phyloP scores from a whole-genome alignment of 1,140 invertebrate species.

The Vanessa tameamea region DNA sequence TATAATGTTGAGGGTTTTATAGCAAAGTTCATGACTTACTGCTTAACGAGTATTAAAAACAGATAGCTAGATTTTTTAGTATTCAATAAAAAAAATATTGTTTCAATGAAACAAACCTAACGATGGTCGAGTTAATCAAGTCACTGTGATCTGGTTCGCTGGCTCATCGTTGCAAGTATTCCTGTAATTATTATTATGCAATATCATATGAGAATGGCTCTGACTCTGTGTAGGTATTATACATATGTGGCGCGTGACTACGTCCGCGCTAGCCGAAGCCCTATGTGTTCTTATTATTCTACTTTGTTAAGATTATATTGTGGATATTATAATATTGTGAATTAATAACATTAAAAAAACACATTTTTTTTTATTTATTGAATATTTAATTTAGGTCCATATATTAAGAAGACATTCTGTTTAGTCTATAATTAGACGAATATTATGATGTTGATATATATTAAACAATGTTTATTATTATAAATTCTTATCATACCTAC shows the following conservation, averaged over 20 bases:
- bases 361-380: no score
- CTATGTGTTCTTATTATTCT: background rate
- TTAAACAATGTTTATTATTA: no score
- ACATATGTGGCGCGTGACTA: background rate
- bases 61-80: background rate
- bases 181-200: constrained; percentile 17
- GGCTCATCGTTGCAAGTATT: constrained; percentile 6
- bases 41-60: no score
- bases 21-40: no score
- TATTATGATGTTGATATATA: no score
- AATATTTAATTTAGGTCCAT: no score
- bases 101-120: background rate
- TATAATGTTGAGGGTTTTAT: no score
- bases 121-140: background rate
- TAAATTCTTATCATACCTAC: no score
- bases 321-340: no score
- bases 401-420: no score
- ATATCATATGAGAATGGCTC: background rate
- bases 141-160: background rate
- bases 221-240: background rate
- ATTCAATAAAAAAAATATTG: background rate
- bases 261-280: constrained; percentile 4
- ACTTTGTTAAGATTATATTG: background rate
- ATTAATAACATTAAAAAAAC: no score
- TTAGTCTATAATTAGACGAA: no score